Conservation (phyloP, 2,113 vertebrate species). For the Petromus typicus region DNA sequence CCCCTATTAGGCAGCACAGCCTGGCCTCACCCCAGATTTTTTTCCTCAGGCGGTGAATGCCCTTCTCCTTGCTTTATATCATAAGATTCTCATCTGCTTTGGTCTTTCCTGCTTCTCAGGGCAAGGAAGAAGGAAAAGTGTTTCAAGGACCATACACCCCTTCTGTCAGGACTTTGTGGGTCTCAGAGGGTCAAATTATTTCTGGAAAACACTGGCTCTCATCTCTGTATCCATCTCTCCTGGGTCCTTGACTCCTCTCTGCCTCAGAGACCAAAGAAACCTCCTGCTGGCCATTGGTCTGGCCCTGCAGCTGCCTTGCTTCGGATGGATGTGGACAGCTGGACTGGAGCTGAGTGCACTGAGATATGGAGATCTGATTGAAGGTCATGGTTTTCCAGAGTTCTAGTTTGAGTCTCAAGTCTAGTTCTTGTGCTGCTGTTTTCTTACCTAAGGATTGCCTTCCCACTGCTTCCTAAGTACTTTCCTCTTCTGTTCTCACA, state of each 20-base stretch:
- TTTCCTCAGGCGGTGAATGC: background rate
- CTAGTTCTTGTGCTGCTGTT: background rate
- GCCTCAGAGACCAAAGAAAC: background rate
- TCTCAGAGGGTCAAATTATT: background rate
- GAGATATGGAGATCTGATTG: background rate
- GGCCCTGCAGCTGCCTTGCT: background rate
- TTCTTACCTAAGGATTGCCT: background rate
- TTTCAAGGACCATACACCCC: accelerated
- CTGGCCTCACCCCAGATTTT: background rate
- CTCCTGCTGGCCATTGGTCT: background rate
- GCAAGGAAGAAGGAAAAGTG: background rate
- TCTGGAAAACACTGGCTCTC: background rate
- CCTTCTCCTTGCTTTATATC: background rate
- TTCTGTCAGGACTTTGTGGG: background rate
- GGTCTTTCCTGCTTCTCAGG: background rate
- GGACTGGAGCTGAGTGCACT: too few relatives aligned
- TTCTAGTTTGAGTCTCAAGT: background rate
- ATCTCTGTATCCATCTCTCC: background rate
- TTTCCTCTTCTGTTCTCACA: background rate
- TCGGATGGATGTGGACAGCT: background rate
- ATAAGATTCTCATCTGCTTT: background rate
- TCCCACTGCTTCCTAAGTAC: background rate
- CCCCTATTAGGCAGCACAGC: background rate
- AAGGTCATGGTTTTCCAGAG: background rate
- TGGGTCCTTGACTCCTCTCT: background rate